These are phyloP conservation scores for Gorsachius magnificus DNA, from an alignment of 2,797 vertebrate species.

Conservation along the genomic window DNA sequence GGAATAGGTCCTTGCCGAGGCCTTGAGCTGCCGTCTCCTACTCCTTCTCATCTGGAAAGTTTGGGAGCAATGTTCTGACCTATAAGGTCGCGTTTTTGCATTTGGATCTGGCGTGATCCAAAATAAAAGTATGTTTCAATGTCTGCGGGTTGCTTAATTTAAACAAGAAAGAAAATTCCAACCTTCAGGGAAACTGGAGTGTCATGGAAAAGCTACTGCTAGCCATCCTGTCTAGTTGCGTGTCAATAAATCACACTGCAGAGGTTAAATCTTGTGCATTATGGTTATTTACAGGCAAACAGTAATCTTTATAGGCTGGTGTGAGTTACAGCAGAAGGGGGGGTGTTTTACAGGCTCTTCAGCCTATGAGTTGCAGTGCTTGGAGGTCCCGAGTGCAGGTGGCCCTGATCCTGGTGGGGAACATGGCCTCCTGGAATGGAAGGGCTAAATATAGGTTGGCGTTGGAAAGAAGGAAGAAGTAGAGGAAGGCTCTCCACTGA, in stretches of 20 bases:
- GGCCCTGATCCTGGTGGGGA: accelerated
- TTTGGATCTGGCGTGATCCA: not conserved
- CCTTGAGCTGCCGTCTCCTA: not conserved
- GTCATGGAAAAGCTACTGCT: not conserved
- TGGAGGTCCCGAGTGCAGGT: not conserved
- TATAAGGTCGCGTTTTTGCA: not conserved
- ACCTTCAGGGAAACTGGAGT: not conserved
- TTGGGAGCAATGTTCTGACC: constrained; percentile 33
- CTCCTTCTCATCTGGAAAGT: not conserved
- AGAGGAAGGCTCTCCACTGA: not conserved
- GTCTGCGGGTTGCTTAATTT: not conserved
- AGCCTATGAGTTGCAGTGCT: not conserved
- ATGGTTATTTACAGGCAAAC: not conserved
- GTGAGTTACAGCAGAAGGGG: not conserved
- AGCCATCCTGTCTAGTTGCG: not conserved
- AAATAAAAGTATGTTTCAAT: not conserved
- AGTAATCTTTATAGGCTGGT: not conserved
- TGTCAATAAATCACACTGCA: not conserved
- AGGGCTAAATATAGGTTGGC: not conserved
- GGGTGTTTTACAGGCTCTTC: not conserved
- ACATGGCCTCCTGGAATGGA: not conserved
- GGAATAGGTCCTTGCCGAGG: constrained; percentile 7
- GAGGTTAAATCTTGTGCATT: not conserved
- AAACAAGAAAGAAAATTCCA: not conserved
- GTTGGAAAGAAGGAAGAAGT: not conserved